Evolutionary conservation across 92 coral and sea anemone species (phyloP), one percentile per base, ranked within the genome.

Genomic region (Epizoanthus rinbou): DNA sequence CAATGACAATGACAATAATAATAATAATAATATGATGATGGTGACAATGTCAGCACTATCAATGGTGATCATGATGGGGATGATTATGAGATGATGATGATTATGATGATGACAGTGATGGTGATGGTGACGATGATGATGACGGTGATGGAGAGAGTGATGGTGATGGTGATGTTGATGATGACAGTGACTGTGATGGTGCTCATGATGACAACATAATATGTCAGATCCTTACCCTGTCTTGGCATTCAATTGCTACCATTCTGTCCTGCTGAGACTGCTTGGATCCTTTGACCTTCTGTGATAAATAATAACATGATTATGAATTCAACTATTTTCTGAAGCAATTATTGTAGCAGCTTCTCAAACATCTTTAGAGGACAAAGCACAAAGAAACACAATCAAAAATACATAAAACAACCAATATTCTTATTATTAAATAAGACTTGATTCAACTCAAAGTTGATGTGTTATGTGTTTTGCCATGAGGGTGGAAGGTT

Each of bases 191-290:
- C 7, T 1, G 16, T 8, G 60, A 19, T 50, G 11, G 17, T 10
- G 18, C 0, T 10, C n/a, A 74, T 52, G 18, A 33, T 6, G 33
- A 47, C 1, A 14, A 50, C 9, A 8, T 17, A 47, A 9, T 16
- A 23, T 22, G 3, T 2, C 1, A 3, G 11, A 3, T 57, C 63
- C 88, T 80, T 85, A 97, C 99, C 81, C 98, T 85, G 62, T 97
- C 99, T 79, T 97, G 99, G 50, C 84, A 91, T 85, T 97, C 99
- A 59, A 97, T 84, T 53, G 99, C 99, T 16, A 91, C 75, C 76
- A 83, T 92, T 74, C 95, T 93, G 82, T 90, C 94, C 52, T 94
- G 87, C 17, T 89, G 91, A 3, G 94, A 90, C 24, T 81, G 81
- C 63, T 71, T 88, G 52, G 91, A 90, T 53, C 87, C 91, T 86